phyloP scores from a whole-genome alignment of 2,888 invertebrate species.

The Diarsia brunnea region DNA sequence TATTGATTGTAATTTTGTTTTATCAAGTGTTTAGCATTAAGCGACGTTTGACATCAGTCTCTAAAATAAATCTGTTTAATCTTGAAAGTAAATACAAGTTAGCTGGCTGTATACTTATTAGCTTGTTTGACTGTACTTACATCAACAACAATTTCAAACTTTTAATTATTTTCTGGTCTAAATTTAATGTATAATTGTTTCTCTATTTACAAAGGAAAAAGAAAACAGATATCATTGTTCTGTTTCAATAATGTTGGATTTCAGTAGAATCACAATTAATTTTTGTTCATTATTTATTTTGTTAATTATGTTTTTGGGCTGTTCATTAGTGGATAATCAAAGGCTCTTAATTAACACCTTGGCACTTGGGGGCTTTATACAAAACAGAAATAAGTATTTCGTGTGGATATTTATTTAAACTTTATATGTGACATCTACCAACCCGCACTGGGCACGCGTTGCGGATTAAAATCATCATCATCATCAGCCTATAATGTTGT shows the following conservation, averaged over 20 bases:
- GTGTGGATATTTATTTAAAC: no score
- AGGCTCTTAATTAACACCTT: neutral
- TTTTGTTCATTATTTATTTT: constrained; percentile 8
- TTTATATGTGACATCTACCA: no score
- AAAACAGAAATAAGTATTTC: neutral
- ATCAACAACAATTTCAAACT: neutral
- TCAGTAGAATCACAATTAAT: constrained; percentile 9
- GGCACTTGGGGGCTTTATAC: neutral
- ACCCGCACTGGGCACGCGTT: no score
- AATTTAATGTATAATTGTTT: constrained; percentile 11
- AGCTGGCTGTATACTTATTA: no score
- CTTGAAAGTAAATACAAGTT: no score
- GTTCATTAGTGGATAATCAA: neutral
- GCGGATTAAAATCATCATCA: no score
- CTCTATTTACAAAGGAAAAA: constrained; percentile 8
- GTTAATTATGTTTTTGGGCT: neutral
- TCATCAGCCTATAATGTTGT: no score
- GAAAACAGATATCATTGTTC: constrained; percentile 10
- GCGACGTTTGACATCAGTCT: no score
- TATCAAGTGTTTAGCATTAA: no score
- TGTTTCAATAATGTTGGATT: neutral
- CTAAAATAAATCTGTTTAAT: no score
- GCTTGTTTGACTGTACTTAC: no score
- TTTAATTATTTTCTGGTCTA: constrained; percentile 3
- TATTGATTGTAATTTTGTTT: no score